Evolutionary conservation across 1,140 invertebrate genomes (phyloP).

Genomic region (Eupeodes corollae): DNA sequence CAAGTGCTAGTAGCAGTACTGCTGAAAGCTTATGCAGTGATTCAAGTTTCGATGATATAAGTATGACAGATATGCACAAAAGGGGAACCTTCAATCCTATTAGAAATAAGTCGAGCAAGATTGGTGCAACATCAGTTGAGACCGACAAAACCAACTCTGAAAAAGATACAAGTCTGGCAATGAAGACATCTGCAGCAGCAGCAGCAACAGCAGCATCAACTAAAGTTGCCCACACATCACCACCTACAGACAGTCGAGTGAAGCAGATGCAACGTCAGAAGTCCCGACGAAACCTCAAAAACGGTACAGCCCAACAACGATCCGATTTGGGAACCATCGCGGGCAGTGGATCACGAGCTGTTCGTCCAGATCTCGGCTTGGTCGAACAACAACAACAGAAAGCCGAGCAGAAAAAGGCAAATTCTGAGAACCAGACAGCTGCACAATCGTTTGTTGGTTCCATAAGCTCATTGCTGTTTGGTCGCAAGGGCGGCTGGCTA

Average conservation of each 20-base stretch:
- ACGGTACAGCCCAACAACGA: constrained; percentile 38
- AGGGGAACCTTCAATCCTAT: background rate
- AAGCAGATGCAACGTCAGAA: constrained; percentile 35
- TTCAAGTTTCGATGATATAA: background rate
- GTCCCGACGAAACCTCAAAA: constrained; percentile 28
- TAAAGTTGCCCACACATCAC: constrained; percentile 42
- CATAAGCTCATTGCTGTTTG: constrained; percentile 68
- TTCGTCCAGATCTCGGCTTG: constrained; percentile 47
- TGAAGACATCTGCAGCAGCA: constrained; percentile 10
- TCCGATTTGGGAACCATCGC: constrained; percentile 37
- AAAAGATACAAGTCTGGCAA: constrained; percentile 3
- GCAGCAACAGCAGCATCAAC: constrained; percentile 41
- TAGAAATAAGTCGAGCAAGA: constrained; percentile 7
- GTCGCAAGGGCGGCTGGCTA: constrained; percentile 67
- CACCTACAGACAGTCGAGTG: constrained; percentile 17
- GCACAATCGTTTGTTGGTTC: constrained; percentile 50
- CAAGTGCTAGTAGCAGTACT: background rate
- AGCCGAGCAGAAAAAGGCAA: constrained; percentile 21
- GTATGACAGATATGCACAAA: background rate
- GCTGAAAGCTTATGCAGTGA: background rate
- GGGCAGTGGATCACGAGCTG: constrained; percentile 35
- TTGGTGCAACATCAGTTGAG: constrained; percentile 6
- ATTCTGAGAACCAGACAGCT: constrained; percentile 42
- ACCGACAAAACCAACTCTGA: constrained; percentile 9
- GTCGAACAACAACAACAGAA: constrained; percentile 18